Conservation (phyloP, 2,113 vertebrate species). For the Chaetops frenatus region DNA sequence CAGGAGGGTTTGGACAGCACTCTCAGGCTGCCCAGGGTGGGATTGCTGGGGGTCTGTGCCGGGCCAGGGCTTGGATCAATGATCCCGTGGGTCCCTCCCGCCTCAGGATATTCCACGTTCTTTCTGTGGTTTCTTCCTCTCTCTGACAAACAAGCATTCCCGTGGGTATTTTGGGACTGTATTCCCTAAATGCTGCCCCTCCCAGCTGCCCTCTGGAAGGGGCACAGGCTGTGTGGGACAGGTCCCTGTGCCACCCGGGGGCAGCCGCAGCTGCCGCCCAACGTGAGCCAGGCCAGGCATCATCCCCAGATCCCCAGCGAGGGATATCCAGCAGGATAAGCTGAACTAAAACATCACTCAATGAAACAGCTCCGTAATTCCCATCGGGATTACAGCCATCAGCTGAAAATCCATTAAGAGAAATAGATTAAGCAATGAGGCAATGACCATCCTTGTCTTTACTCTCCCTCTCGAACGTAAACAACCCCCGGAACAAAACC, state of each 20-base stretch:
- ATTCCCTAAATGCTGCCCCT: fast-evolving
- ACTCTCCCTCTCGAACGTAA: not conserved
- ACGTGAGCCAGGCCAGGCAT: not conserved
- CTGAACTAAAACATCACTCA: constrained; percentile 7
- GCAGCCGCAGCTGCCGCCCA: not conserved
- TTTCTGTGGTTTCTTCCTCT: fast-evolving
- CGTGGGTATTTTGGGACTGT: fast-evolving
- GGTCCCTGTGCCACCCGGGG: not conserved
- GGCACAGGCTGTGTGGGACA: fast-evolving
- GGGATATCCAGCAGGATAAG: not conserved
- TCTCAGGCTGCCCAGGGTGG: not conserved
- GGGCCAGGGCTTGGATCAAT: not conserved
- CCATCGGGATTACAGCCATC: constrained; percentile 47
- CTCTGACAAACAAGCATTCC: fast-evolving
- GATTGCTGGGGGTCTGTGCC: not conserved
- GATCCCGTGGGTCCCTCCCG: not conserved
- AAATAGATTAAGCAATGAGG: constrained; percentile 49
- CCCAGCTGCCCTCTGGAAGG: not conserved
- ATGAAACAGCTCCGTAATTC: constrained; percentile 47
- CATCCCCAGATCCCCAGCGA: not conserved
- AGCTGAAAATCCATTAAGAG: constrained; percentile 46
- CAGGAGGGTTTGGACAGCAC: fast-evolving
- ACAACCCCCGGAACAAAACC: not conserved
- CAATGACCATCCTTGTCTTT: not conserved
- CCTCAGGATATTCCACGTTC: not conserved